Evolutionary conservation across 2,888 invertebrate genomes (phyloP), one percentile per base, ranked within the genome.

Genomic region (Eueremaeus valkanovi): DNA sequence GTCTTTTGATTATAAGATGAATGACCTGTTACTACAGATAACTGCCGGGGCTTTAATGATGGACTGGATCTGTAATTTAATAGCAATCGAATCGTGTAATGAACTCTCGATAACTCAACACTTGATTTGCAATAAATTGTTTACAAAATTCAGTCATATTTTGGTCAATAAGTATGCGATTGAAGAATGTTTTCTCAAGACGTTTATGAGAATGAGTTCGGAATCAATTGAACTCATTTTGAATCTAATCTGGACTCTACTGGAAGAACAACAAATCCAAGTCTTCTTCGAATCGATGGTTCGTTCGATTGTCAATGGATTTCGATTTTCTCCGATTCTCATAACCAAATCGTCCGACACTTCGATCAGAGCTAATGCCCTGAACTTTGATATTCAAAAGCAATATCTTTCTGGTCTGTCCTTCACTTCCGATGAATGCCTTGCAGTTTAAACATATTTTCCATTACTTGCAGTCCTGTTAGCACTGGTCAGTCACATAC

Each of bases 121-220:
- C 58, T 61, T 77, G 74, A 78, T 84, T 16, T 80, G 82, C 18
- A 80, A 82, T 72, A 80, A 80, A 0, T 80, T 90, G 3, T 84
- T 89, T 13, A 86, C 88, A 61, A 87, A 88, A 77, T 81, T 91
- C 36, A 88, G 88, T 0, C 85, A 86, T 3, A 83, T 88, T 1
- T 83, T 91, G 42, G 86, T 87, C 0, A 84, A 88, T 58, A 86
- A 90, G 0, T 92, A 90, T 81, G 86, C 92, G 21, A 88, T 89
- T 29, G 90, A 92, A 74, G 87, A 87, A 13, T 87, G 89, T 77
- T 84, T 92, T 75, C 84, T 92, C 51, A 87, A 88, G 0, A 82
- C 85, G 83, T 74, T 87, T 72, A 75, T 78, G 72, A 70, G 74
- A 40, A 68, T 78, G 51, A 63, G 74, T 68, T 68, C 76, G 58